Base-by-base conservation (phyloP, 2,797 vertebrate genomes). In the Xenops minutus region DNA sequence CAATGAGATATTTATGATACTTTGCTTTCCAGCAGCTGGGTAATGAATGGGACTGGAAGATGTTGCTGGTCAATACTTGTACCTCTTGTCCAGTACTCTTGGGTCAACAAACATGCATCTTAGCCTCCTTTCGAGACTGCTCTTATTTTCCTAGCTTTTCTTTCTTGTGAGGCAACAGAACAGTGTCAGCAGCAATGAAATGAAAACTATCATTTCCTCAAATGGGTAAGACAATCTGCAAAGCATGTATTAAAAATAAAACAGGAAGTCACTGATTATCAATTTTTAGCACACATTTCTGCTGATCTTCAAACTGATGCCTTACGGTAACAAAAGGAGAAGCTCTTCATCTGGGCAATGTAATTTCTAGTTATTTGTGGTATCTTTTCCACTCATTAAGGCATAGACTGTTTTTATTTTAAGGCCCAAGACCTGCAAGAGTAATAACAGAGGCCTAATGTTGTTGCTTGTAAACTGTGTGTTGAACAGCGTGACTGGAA, bases 161-260 rank as follows among this genome's bases (percentile, higher is more conserved):
- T 91, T 85, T 64, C 56, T 59, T 55, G 37, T 80, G 90, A 82
- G 58, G 63, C 59, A 78, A 69, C 71, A 81, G 92, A 75, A 44
- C 78, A 95, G 83, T 39, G 49, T 83, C 91, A 93, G 74, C 44
- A 92, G 81, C 72, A 71, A 29, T 29, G 44, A 86, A 80, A 80
- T 44, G 85, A 94, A 82, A 81, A 73, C 66, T 72, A 19, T 89
- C 67, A 48, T 92, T 84, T 95, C 64, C 78, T 87, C 5, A 1
- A 92, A 80, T 51, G 75, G 73, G 63, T 52, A 85, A 49, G 74
- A 89, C 91, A 75, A 62, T 88, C 76, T 92, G 87, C 79, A 90
- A 69, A 86, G 37, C 54, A 17, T 63, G 78, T 94, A 58, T 92
- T 85, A 67, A 72, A 92, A 91, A 67, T 81, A 90, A 96, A 95